Evolutionary conservation across 1,140 invertebrate genomes (phyloP).

Genomic region (Acromyrmex charruanus): DNA sequence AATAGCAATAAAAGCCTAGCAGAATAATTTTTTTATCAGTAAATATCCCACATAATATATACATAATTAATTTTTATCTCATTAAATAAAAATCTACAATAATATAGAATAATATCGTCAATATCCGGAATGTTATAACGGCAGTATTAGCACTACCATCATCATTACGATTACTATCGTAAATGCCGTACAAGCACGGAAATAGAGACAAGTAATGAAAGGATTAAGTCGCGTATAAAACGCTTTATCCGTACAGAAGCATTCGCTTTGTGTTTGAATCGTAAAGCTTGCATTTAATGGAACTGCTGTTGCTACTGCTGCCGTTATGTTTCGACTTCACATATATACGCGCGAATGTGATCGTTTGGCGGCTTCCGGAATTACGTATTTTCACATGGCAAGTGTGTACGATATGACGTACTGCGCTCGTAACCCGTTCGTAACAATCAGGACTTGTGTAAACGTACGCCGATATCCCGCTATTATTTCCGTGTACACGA

Average conservation of each 20-base stretch:
- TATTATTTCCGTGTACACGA: conserved; percentile 34
- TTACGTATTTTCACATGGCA: conserved; percentile 25
- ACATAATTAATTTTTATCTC: not conserved
- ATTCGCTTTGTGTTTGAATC: conserved; percentile 8
- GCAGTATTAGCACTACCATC: not conserved
- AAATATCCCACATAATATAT: not conserved
- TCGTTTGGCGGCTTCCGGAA: not conserved
- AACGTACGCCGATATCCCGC: conserved; percentile 1
- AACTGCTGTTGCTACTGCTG: not conserved
- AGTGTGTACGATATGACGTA: not conserved
- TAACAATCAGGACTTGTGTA: conserved; percentile 22
- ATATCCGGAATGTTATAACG: not conserved
- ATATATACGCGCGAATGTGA: not conserved
- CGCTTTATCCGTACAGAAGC: conserved; percentile 44
- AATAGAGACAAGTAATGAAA: conserved; percentile 31
- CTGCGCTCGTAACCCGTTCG: not conserved
- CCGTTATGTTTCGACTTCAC: not conserved
- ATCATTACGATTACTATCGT: conserved; percentile 16
- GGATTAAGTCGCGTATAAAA: conserved; percentile 48
- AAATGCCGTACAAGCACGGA: not conserved
- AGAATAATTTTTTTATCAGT: not conserved
- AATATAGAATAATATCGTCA: not conserved
- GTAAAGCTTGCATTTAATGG: conserved; percentile 43
- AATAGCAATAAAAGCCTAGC: not conserved
- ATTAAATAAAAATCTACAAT: not conserved